These are phyloP conservation scores for Cyphotilapia sp. DNA, from an alignment of 2,113 vertebrate species.

Conservation along the genomic window DNA sequence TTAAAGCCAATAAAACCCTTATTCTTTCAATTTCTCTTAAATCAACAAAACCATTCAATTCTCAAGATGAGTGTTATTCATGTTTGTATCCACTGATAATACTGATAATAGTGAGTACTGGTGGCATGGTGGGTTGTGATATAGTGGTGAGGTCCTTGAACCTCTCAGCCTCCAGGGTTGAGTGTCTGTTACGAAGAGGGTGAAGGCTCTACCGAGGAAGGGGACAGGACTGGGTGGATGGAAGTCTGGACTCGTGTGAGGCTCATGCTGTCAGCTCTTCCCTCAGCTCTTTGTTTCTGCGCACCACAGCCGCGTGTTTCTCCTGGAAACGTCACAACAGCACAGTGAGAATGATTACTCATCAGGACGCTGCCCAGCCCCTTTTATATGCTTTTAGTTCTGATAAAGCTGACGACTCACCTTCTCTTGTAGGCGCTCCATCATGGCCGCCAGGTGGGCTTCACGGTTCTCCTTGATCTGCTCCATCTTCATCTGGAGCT, in stretches of 20 bases:
- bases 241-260: constrained; percentile 11
- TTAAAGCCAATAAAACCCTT: constrained; percentile 58
- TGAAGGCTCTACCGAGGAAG: not conserved
- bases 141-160: constrained; percentile 47
- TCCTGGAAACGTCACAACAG: constrained; percentile 69
- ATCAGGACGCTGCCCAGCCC: not conserved
- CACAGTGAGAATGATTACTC: not conserved
- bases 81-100: constrained; percentile 57
- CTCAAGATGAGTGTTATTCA: constrained; percentile 51
- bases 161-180: constrained; percentile 34
- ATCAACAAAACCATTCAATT: constrained; percentile 58
- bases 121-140: constrained; percentile 35
- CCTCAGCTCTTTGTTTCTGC: constrained; percentile 95
- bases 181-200: constrained; percentile 34
- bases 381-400: not conserved
- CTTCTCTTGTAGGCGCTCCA: constrained; percentile 94
- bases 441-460: constrained; percentile 86
- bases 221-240: constrained; percentile 20
- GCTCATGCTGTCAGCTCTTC: constrained; percentile 77
- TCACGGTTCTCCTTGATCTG: constrained; percentile 96
- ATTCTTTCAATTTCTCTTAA: constrained; percentile 45
- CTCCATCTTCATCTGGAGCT: constrained; percentile 90
- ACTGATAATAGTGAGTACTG: constrained; percentile 52
- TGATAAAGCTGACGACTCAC: constrained; percentile 52
- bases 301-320: constrained; percentile 86